These are phyloP conservation scores for Nudaria mundana DNA, from an alignment of 2,888 invertebrate genomes.

Conservation along the genomic window DNA sequence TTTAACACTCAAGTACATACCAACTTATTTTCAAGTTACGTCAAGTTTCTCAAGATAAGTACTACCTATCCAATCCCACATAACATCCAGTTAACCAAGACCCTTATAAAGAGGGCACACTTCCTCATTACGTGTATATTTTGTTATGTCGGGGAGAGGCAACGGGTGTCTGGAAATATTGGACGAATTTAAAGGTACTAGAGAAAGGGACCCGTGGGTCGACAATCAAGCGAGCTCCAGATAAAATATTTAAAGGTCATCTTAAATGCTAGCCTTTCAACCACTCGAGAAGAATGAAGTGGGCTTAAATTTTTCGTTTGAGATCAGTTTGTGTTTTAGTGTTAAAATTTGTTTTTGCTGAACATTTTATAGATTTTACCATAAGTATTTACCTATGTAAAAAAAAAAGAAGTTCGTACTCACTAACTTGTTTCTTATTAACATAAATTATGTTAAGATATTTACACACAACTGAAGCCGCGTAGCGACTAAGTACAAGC, in stretches of 20 bases:
- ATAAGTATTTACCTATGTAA: no score
- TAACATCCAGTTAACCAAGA: slow-evolving; percentile 56
- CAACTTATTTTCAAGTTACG: slow-evolving; percentile 56
- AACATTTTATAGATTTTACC: slow-evolving; percentile 18
- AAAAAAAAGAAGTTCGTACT: no score
- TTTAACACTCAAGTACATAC: slow-evolving; percentile 47
- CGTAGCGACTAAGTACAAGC: no score
- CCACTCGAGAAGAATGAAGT: slow-evolving; percentile 52
- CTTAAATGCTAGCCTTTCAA: slow-evolving; percentile 52
- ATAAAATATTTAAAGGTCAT: slow-evolving; percentile 79
- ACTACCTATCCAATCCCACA: slow-evolving; percentile 63
- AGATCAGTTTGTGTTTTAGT: slow-evolving; percentile 38
- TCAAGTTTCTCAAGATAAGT: slow-evolving; percentile 66
- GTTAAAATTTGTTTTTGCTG: slow-evolving; percentile 15
- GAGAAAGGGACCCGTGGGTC: slow-evolving; percentile 64
- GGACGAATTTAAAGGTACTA: slow-evolving; percentile 60
- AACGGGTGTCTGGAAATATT: slow-evolving; percentile 50
- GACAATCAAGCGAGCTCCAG: slow-evolving; percentile 73
- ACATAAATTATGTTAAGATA: no score
- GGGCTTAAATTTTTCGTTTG: slow-evolving; percentile 62
- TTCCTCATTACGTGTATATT: slow-evolving; percentile 46
- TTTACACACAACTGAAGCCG: no score
- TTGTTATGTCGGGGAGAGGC: slow-evolving; percentile 44
- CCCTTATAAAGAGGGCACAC: slow-evolving; percentile 50
- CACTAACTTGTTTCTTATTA: no score